Evolutionary conservation across 2,888 invertebrate species (phyloP), one percentile per base, ranked within the genome.

Genomic region (Thymelicus lineola): DNA sequence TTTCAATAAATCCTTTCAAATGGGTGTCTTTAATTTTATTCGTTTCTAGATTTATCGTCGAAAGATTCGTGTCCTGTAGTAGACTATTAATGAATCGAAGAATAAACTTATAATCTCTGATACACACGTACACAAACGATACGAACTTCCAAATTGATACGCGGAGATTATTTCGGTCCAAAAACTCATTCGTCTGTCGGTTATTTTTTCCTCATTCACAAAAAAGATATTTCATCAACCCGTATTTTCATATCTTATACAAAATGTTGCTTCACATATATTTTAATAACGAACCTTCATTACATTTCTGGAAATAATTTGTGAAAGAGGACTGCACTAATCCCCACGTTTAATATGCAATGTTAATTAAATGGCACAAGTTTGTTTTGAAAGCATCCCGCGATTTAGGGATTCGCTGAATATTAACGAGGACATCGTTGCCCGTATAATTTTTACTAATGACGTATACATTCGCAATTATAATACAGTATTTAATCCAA

Each of bases 351-450:
- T 53, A 53, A 53, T 53, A 53, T 53, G 53, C 53, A 53, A 20
- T 20, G 53, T 53, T 53, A 20, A 53, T 53, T 53, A 53, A 53
- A 53, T 53, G 17, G 20, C 53, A 4, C 12, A 20, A 53, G 53
- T 12, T 53, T 53, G 20, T 53, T 53, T 14, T 53, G 53, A 53
- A 53, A 53, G 53, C 20, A 17, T 17, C 5, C 20, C 20, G 5
- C 20, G 53, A 20, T 20, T 50, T 17, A 50, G 50, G 10, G 10
- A 20, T 53, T 53, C 20, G 20, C 53, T 6, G 50, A 50, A 50
- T 9, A 50, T 50, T 50, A 50, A 50, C 17, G 7, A 50, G 50
- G 7, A 50, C 17, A 50, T 50, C 50, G 50, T 50, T 15, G 50
- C 7, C 50, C 7, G 50, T 17, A 50, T 17, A 17, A 17, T 50